phyloP scores from a whole-genome alignment of 37 sponge, comb jelly and placozoan species.

The Eunapius fragilis region DNA sequence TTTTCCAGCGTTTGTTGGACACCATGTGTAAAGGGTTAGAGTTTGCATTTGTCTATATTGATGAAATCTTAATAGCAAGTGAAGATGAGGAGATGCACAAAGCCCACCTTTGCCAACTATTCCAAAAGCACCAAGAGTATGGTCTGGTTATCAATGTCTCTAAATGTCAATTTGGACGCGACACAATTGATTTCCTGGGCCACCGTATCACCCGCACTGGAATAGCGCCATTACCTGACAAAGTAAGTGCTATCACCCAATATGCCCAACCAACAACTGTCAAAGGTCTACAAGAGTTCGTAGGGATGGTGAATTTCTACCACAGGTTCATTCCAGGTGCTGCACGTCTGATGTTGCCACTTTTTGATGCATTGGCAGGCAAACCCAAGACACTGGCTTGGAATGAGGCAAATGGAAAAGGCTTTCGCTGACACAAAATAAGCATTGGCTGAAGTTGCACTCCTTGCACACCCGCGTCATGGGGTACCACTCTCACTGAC shows the following conservation, averaged over 20 bases:
- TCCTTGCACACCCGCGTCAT: slow-evolving; percentile 13
- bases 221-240: slow-evolving; percentile 29
- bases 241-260: slow-evolving; percentile 29
- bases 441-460: slow-evolving; percentile 28
- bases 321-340: slow-evolving; percentile 23
- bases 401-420: neutral
- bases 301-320: slow-evolving; percentile 43
- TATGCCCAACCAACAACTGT: slow-evolving; percentile 23
- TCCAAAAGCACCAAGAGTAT: slow-evolving; percentile 36
- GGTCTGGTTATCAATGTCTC: no score
- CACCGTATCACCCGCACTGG: slow-evolving; percentile 27
- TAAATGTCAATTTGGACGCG: slow-evolving; percentile 34
- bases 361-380: slow-evolving; percentile 31
- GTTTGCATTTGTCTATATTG: slow-evolving; percentile 38
- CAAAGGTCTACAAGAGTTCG: slow-evolving; percentile 27
- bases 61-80: slow-evolving; percentile 44
- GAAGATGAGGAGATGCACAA: slow-evolving; percentile 16
- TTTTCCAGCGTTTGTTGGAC: slow-evolving; percentile 58
- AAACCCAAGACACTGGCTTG: slow-evolving; percentile 26
- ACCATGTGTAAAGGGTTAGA: slow-evolving; percentile 28
- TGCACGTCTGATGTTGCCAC: slow-evolving; percentile 28
- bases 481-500: slow-evolving; percentile 29
- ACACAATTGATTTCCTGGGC: slow-evolving; percentile 39
- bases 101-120: slow-evolving; percentile 30
- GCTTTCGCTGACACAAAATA: slow-evolving; percentile 28